Conservation (phyloP, 2,888 invertebrate genomes). For the Ganaspis brasiliensis region DNA sequence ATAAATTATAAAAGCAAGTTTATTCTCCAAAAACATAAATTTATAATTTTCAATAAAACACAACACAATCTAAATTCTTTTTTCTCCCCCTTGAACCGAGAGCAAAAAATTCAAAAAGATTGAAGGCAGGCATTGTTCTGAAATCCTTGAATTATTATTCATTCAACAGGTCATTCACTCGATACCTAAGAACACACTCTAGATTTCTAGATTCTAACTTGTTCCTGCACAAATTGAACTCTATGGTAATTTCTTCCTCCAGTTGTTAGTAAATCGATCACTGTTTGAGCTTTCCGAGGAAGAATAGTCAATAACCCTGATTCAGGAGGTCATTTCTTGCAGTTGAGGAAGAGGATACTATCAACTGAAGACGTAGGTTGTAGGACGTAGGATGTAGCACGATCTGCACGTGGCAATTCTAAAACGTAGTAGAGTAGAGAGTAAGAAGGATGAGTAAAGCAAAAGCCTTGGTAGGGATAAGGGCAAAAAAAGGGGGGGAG, state of each 20-base stretch:
- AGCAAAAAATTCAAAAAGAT: neutral
- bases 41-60: too few relatives aligned
- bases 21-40: too few relatives aligned
- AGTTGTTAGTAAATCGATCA: constrained; percentile 24
- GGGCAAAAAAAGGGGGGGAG: neutral
- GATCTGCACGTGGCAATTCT: constrained; percentile 32
- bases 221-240: constrained; percentile 27
- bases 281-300: neutral
- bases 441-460: neutral
- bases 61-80: too few relatives aligned
- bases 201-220: neutral
- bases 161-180: constrained; percentile 31
- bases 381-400: constrained; percentile 34
- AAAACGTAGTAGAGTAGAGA: constrained; percentile 21
- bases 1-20: too few relatives aligned
- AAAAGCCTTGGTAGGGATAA: constrained; percentile 27
- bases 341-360: neutral
- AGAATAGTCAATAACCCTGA: constrained; percentile 26
- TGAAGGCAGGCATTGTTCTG: constrained; percentile 2
- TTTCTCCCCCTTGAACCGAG: neutral
- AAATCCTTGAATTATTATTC: constrained; percentile 8
- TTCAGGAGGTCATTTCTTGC: constrained; percentile 36
- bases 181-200: too few relatives aligned
- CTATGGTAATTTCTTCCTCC: constrained; percentile 19
- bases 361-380: constrained; percentile 8